These are phyloP conservation scores for Ylistrum balloti DNA, from an alignment of 1,140 invertebrate species.

Conservation along the genomic window DNA sequence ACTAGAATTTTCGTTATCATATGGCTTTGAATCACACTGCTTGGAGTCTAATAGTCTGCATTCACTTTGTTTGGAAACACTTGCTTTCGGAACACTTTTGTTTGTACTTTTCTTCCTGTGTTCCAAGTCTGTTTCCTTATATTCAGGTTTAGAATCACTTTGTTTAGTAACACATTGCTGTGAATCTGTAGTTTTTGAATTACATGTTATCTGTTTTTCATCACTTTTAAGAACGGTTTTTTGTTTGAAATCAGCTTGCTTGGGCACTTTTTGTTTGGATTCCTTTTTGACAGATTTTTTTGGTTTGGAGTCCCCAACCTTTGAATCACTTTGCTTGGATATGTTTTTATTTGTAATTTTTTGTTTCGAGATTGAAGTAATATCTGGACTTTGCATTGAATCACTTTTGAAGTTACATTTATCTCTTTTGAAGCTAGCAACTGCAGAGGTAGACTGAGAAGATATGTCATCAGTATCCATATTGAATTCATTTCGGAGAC, in stretches of 20 bases:
- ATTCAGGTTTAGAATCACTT: neutral
- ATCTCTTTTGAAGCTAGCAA: neutral
- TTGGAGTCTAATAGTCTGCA: neutral
- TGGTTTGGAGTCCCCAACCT: neutral
- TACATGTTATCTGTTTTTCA: neutral
- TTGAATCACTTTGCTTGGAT: neutral
- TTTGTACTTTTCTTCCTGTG: neutral
- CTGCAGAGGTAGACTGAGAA: neutral
- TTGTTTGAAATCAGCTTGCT: neutral
- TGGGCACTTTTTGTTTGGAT: neutral
- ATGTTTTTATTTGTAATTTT: neutral
- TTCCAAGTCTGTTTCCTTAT: neutral
- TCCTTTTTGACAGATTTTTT: neutral
- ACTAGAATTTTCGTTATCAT: neutral
- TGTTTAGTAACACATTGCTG: neutral
- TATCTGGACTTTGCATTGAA: neutral
- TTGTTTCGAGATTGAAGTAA: neutral
- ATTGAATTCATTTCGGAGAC: neutral
- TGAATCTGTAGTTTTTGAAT: neutral
- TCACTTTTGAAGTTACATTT: neutral
- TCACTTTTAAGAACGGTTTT: neutral
- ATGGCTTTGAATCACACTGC: neutral
- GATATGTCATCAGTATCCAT: neutral
- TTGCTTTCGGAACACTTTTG: neutral
- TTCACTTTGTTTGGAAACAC: constrained; percentile 9